phyloP scores from a whole-genome alignment of 92 coral and sea anemone species.

The Anthopleura xanthogrammica region DNA sequence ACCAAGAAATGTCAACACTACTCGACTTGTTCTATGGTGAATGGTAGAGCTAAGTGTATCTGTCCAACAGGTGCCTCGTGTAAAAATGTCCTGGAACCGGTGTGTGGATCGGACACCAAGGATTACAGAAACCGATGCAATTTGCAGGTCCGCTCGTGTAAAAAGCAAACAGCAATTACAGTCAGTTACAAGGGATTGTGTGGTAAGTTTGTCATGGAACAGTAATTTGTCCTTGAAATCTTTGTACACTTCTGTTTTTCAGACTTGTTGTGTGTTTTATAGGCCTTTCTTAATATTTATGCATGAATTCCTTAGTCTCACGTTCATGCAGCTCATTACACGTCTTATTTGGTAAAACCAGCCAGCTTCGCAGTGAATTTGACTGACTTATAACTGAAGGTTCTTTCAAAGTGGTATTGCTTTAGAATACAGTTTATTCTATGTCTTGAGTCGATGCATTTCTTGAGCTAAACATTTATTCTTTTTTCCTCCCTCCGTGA shows the following conservation, averaged over 20 bases:
- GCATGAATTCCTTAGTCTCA: no score
- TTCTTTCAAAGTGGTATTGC: no score
- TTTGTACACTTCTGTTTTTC: neutral
- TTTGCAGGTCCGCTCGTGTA: constrained; percentile 73
- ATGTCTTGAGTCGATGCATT: neutral
- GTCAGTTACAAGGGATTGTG: constrained; percentile 70
- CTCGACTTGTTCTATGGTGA: constrained; percentile 50
- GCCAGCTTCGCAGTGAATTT: no score
- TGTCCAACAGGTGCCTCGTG: constrained; percentile 75
- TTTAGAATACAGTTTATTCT: neutral
- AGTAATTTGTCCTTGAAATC: neutral
- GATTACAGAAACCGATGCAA: constrained; percentile 66
- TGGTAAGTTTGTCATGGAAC: constrained; percentile 44
- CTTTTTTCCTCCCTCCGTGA: neutral
- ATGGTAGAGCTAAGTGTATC: constrained; percentile 59
- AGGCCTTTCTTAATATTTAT: no score
- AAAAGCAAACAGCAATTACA: constrained; percentile 38
- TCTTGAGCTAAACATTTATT: neutral
- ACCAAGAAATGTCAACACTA: constrained; percentile 55
- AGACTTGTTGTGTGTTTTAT: no score
- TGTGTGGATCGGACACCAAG: constrained; percentile 79
- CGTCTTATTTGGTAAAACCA: no score
- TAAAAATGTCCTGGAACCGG: constrained; percentile 37
- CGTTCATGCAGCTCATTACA: no score
- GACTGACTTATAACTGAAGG: no score